phyloP scores from a whole-genome alignment of 2,797 vertebrate species.

The Pseudomugil gertrudae region DNA sequence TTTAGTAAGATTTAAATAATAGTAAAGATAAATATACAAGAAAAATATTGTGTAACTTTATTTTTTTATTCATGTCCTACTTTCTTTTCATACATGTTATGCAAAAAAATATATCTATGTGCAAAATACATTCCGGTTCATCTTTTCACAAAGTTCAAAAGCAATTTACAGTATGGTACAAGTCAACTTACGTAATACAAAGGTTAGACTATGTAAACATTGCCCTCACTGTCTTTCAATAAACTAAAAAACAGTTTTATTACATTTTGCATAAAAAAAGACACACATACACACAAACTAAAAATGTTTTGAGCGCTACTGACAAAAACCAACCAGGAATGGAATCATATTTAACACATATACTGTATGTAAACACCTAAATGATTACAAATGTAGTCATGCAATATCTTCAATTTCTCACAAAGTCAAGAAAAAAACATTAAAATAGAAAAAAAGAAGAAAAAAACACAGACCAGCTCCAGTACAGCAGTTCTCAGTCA shows the following conservation, averaged over 20 bases:
- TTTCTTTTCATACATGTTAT: conserved; percentile 57
- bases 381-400: conserved; percentile 55
- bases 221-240: conserved; percentile 71
- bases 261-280: conserved; percentile 32
- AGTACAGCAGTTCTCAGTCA: conserved; percentile 66
- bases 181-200: conserved; percentile 56
- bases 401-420: conserved; percentile 38
- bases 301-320: conserved; percentile 51
- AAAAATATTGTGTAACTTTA: conserved; percentile 20
- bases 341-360: conserved; percentile 42
- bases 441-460: conserved; percentile 10
- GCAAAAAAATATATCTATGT: conserved; percentile 73
- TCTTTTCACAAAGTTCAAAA: conserved; percentile 63
- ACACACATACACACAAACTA: conserved; percentile 23
- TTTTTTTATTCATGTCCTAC: conserved; percentile 73
- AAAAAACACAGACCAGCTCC: conserved; percentile 19
- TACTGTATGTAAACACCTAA: conserved; percentile 77
- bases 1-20: background rate
- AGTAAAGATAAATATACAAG: background rate
- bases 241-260: conserved; percentile 42
- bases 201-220: conserved; percentile 80
- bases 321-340: conserved; percentile 18
- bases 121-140: conserved; percentile 84
- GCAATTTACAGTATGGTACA: conserved; percentile 82
- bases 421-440: conserved; percentile 25